phyloP scores from a whole-genome alignment of 2,113 vertebrate genomes.

The Sprattus sprattus region DNA sequence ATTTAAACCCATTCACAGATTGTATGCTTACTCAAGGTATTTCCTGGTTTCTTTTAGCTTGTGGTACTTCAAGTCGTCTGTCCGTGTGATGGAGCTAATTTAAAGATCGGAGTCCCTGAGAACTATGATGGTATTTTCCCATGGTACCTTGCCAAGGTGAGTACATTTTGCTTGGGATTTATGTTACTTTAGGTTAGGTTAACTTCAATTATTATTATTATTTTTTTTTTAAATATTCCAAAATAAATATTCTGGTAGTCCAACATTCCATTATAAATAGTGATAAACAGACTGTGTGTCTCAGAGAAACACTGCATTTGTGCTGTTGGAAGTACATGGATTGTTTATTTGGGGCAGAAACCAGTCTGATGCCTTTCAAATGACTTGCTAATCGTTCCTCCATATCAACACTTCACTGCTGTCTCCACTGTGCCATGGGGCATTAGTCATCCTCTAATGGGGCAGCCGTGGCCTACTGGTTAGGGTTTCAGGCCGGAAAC shows the following conservation, averaged over 20 bases:
- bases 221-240: no score
- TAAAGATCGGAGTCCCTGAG: slow-evolving; percentile 77
- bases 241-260: no score
- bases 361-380: background rate
- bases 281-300: no score
- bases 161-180: background rate
- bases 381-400: background rate
- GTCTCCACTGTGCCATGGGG: background rate
- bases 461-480: no score
- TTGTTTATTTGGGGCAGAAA: background rate
- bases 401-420: background rate
- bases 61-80: slow-evolving; percentile 45
- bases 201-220: background rate
- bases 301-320: no score
- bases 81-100: slow-evolving; percentile 58
- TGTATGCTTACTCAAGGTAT: no score
- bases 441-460: background rate
- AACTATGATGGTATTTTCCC: slow-evolving; percentile 76
- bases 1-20: no score
- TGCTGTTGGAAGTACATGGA: no score
- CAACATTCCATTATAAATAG: no score
- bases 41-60: slow-evolving; percentile 50
- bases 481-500: no score
- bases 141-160: slow-evolving; percentile 80
- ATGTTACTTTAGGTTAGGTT: background rate